phyloP scores from a whole-genome alignment of 2,888 invertebrate species.

The Drosophila paranaensis region DNA sequence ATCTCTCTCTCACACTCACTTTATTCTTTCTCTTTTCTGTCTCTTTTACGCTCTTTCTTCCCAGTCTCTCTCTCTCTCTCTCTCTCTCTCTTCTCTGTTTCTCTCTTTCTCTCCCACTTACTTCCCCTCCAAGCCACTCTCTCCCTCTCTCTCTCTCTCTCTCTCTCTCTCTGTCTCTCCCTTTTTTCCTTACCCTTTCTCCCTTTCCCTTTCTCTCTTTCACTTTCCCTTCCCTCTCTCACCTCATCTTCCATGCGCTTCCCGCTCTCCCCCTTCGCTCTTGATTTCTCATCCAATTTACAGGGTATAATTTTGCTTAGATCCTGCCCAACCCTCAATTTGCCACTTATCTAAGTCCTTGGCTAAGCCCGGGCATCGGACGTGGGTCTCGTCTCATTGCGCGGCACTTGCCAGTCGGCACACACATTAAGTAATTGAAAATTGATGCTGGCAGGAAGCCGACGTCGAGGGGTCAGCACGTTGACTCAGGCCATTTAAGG shows the following conservation, averaged over 20 bases:
- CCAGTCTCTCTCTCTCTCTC: background rate
- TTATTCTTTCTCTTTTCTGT: background rate
- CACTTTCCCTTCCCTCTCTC: background rate
- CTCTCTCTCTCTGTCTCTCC: background rate
- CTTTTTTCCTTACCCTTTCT: background rate
- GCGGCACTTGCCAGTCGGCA: constrained; percentile 37
- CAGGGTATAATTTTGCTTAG: background rate
- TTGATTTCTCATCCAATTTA: background rate
- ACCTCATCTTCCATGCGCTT: background rate
- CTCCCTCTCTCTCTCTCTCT: too few relatives aligned
- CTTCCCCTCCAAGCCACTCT: background rate
- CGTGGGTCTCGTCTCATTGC: background rate
- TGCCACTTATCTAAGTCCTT: background rate
- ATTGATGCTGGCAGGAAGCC: constrained; percentile 34
- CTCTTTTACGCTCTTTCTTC: background rate
- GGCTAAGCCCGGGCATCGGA: background rate
- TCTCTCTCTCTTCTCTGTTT: background rate
- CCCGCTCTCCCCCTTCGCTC: background rate
- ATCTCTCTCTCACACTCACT: background rate
- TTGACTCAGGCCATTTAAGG: constrained; percentile 23
- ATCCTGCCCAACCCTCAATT: background rate
- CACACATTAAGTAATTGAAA: constrained; percentile 67
- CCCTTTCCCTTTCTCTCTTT: background rate
- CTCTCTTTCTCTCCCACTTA: too few relatives aligned
- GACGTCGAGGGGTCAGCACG: background rate